Percentiles rank a stretch among this genome's conserved stretches.
Conservation (phyloP, 2,888 invertebrate genomes). For the Gymnocheta viridis region DNA sequence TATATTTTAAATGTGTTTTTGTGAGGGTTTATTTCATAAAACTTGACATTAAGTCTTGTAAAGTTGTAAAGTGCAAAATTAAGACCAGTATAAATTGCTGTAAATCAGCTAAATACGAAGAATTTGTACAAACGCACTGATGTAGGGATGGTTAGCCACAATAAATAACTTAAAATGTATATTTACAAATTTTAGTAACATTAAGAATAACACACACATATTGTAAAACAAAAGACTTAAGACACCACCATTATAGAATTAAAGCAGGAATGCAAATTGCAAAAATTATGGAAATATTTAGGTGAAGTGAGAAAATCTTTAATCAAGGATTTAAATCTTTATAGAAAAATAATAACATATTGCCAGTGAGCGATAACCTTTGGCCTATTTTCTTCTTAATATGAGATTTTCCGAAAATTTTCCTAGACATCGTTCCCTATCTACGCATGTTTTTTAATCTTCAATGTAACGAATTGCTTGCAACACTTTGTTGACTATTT, state of each 20-base stretch:
- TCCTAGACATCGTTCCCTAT: not conserved
- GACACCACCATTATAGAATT: no score
- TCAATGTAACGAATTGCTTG: not conserved
- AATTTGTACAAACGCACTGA: not conserved
- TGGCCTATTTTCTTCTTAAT: no score
- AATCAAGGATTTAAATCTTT: no score
- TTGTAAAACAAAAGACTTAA: not conserved
- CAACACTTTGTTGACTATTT: conserved; percentile 21
- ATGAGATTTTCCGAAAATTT: not conserved
- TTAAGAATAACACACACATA: no score
- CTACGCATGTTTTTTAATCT: no score
- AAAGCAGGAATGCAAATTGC: no score
- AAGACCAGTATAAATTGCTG: conserved; percentile 42
- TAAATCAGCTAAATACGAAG: conserved; percentile 1
- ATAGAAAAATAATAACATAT: no score
- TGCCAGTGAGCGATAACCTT: no score
- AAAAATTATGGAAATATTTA: no score
- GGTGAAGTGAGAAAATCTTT: no score
- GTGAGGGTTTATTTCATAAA: conserved; percentile 30
- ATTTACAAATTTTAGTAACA: not conserved
- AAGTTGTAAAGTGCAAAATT: conserved; percentile 12
- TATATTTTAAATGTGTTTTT: conserved; percentile 8
- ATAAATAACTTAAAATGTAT: not conserved
- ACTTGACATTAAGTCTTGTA: conserved; percentile 61
- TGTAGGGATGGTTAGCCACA: not conserved